phyloP scores from a whole-genome alignment of 1,140 invertebrate genomes.

The Drosophila lacteicornis region DNA sequence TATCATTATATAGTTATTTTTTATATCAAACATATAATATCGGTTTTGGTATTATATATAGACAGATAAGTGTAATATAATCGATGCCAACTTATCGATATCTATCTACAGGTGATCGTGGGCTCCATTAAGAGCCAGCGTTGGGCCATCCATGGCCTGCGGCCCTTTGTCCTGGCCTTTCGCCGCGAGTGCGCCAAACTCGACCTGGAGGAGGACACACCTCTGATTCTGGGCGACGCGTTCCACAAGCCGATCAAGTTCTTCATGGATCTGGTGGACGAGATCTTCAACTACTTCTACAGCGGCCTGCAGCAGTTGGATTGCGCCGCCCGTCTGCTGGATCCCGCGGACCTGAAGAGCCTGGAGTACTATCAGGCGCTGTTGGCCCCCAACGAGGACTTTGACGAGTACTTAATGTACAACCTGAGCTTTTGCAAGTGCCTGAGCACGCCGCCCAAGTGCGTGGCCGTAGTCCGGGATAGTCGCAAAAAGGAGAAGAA shows the following conservation, averaged over 20 bases:
- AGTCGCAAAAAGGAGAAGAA: neutral
- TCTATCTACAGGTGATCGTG: conserved; percentile 26
- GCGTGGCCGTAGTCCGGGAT: neutral
- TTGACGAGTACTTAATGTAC: conserved; percentile 65
- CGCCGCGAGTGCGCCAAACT: conserved; percentile 32
- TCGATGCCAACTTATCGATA: too few species aligned
- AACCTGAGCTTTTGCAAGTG: conserved; percentile 71
- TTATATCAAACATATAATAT: too few species aligned
- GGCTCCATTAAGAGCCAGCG: conserved; percentile 43
- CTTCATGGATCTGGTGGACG: conserved; percentile 64
- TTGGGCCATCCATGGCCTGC: conserved; percentile 14
- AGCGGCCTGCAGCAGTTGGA: conserved; percentile 53
- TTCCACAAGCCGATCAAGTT: conserved; percentile 75
- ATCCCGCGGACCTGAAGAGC: conserved; percentile 50
- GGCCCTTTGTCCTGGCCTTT: conserved; percentile 45
- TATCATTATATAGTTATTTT: too few species aligned
- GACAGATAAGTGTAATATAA: too few species aligned
- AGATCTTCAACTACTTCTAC: conserved; percentile 69
- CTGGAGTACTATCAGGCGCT: conserved; percentile 56
- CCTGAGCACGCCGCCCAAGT: conserved; percentile 24
- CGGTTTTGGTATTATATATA: too few species aligned
- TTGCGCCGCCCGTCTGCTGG: conserved; percentile 50
- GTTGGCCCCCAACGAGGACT: conserved; percentile 61
- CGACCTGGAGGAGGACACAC: conserved; percentile 27
- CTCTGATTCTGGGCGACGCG: conserved; percentile 59